phyloP scores from a whole-genome alignment of 2,113 vertebrate genomes.

The Chroicocephalus ridibundus region DNA sequence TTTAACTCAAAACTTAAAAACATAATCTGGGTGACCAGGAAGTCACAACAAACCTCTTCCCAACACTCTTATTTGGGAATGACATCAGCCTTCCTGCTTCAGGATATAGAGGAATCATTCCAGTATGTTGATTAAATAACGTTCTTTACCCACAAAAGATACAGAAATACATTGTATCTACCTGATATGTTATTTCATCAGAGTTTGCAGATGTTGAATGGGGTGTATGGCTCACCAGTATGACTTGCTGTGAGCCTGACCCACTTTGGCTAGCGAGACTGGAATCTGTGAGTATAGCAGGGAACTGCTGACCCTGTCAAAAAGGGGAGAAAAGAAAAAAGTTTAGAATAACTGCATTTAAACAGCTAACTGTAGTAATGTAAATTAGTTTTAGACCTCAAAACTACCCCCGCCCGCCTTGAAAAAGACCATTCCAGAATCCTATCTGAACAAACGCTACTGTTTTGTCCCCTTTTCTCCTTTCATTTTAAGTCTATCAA shows the following conservation, averaged over 20 bases:
- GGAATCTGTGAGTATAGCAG: conserved; percentile 85
- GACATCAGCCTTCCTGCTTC: neutral
- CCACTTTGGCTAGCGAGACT: conserved; percentile 78
- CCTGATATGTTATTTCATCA: conserved; percentile 78
- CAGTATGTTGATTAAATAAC: neutral
- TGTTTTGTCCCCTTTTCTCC: neutral
- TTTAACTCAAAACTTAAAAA: neutral
- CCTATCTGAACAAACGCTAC: neutral
- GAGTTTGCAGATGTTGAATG: conserved; percentile 67
- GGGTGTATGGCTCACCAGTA: conserved; percentile 87
- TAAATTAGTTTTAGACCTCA: neutral
- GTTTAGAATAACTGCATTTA: neutral
- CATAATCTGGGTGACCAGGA: neutral
- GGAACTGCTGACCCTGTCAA: conserved; percentile 86
- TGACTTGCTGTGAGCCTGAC: conserved; percentile 83
- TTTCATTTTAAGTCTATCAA: neutral
- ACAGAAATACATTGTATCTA: neutral
- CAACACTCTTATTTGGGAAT: neutral
- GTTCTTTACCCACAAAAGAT: neutral
- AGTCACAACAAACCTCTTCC: neutral
- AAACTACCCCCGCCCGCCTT: neutral
- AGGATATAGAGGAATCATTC: neutral
- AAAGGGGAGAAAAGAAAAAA: neutral
- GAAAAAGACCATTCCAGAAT: neutral
- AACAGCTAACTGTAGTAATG: neutral